phyloP scores from a whole-genome alignment of 1,140 invertebrate species.

The Drosophila pseudoobscura region DNA sequence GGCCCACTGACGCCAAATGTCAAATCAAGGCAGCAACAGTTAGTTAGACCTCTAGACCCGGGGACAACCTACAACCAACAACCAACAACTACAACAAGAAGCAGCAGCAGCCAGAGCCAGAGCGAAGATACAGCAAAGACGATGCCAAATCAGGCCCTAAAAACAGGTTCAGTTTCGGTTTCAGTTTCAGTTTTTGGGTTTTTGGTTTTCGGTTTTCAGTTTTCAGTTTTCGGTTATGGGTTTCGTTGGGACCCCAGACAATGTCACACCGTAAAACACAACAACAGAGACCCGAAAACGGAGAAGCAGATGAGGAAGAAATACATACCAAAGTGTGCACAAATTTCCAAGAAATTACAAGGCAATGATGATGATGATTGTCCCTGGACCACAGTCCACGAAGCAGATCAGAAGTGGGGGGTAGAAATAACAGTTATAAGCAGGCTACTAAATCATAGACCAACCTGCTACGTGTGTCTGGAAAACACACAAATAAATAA shows the following conservation, averaged over 20 bases:
- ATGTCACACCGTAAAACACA: slow-evolving; percentile 77
- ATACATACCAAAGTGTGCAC: slow-evolving; percentile 83
- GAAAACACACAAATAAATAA: slow-evolving; percentile 48
- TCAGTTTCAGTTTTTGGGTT: slow-evolving; percentile 51
- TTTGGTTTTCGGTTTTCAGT: slow-evolving; percentile 2
- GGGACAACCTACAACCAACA: neutral
- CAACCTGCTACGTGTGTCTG: slow-evolving; percentile 75
- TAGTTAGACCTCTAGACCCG: slow-evolving; percentile 79
- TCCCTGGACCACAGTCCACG: slow-evolving; percentile 49
- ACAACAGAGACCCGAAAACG: slow-evolving; percentile 25
- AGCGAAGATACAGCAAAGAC: slow-evolving; percentile 16
- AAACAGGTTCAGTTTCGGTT: slow-evolving; percentile 78
- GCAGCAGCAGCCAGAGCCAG: neutral
- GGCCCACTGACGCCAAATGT: slow-evolving; percentile 81
- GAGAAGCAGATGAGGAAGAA: slow-evolving; percentile 63
- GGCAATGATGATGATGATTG: slow-evolving; percentile 42
- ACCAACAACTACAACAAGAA: neutral
- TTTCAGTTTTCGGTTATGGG: neutral
- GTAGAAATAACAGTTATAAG: slow-evolving; percentile 68
- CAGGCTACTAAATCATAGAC: slow-evolving; percentile 78
- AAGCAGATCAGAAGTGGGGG: slow-evolving; percentile 41
- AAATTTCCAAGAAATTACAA: slow-evolving; percentile 81
- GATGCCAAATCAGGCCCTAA: slow-evolving; percentile 77
- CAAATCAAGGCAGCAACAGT: slow-evolving; percentile 80
- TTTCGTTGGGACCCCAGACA: slow-evolving; percentile 59